Conservation (phyloP, 2,797 vertebrate genomes). For the Paramormyrops hopkinsi region DNA sequence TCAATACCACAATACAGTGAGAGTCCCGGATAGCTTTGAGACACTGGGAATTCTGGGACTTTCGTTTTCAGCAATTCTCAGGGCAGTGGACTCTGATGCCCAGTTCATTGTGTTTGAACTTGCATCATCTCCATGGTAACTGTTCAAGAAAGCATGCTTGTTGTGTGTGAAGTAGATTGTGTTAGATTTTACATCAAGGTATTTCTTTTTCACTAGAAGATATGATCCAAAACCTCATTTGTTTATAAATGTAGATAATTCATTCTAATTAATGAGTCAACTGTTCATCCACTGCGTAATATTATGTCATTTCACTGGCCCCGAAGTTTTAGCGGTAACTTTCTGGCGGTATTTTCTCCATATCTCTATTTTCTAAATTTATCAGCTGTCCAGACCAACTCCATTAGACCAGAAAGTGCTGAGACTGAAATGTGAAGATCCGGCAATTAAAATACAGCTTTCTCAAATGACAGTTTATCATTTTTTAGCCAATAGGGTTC, state of each 20-base stretch:
- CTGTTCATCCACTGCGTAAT: neutral
- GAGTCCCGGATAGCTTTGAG: neutral
- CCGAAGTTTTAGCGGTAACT: neutral
- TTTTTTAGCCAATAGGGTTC: conserved; percentile 43
- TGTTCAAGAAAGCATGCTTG: neutral
- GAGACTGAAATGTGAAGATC: neutral
- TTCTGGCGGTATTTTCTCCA: neutral
- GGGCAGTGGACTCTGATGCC: neutral
- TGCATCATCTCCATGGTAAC: neutral
- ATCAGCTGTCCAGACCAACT: neutral
- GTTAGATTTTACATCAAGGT: neutral
- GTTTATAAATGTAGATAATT: neutral
- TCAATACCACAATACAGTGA: neutral
- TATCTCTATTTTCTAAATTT: neutral
- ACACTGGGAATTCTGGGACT: neutral
- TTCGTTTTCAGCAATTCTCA: neutral
- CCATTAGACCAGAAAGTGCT: neutral
- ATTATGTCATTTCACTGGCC: neutral
- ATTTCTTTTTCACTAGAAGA: neutral
- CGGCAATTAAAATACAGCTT: conserved; percentile 42
- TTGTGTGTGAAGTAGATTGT: neutral
- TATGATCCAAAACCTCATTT: neutral
- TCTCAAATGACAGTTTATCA: conserved; percentile 53
- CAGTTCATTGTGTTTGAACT: neutral
- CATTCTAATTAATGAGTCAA: neutral